phyloP scores from a whole-genome alignment of 2,888 invertebrate genomes.

The Hermodice carunculata region DNA sequence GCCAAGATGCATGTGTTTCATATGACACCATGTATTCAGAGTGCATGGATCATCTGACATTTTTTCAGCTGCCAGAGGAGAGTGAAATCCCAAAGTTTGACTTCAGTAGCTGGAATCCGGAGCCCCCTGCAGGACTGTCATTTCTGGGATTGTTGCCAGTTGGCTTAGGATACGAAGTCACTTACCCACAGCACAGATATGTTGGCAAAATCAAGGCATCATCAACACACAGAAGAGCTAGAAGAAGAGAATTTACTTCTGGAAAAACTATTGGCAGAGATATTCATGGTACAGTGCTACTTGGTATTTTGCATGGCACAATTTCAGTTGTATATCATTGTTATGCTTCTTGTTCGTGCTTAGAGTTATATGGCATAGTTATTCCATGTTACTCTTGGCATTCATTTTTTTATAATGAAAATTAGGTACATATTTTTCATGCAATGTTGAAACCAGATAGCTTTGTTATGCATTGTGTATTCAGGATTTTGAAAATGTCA shows the following conservation, averaged over 20 bases:
- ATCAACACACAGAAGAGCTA: conserved; percentile 47
- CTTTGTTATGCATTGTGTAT: no score
- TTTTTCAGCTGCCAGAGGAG: no score
- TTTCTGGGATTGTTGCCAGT: conserved; percentile 50
- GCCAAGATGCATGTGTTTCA: no score
- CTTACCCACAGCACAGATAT: conserved; percentile 25
- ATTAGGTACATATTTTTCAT: no score
- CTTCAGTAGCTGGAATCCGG: conserved; percentile 50
- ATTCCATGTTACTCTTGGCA: background rate
- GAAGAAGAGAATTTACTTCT: conserved; percentile 44
- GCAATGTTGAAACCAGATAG: no score
- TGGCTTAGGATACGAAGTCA: conserved; percentile 25
- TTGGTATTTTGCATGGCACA: no score
- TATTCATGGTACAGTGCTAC: conserved; percentile 45
- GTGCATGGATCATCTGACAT: no score
- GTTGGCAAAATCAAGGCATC: conserved; percentile 50
- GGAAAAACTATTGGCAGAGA: conserved; percentile 49
- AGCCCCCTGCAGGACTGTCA: conserved; percentile 48
- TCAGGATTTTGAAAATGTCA: no score
- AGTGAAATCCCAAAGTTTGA: conserved; percentile 54
- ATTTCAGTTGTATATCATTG: no score
- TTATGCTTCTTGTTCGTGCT: no score
- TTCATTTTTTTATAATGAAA: background rate
- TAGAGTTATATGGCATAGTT: no score
- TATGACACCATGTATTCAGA: no score